A percentile compares a stretch with the other conserved stretches of the same genome.
Evolutionary conservation across 2,113 vertebrate genomes (phyloP).

Genomic region (Mionectes macconnelli): DNA sequence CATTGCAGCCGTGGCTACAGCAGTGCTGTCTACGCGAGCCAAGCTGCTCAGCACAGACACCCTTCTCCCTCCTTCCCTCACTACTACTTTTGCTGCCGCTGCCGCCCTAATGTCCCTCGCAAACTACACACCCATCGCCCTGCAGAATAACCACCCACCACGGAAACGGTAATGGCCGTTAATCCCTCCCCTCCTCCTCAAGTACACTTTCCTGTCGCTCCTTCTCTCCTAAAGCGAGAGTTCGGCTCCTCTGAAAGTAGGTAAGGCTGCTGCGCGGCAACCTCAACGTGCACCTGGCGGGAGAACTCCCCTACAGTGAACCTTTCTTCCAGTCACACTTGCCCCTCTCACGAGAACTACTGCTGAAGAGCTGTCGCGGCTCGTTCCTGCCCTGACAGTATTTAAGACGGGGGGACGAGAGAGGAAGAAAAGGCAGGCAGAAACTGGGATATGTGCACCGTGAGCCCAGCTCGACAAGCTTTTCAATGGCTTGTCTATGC

Average conservation of each 20-base stretch:
- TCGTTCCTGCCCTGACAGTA: neutral
- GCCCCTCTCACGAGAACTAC: neutral
- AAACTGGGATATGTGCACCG: neutral
- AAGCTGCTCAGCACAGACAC: neutral
- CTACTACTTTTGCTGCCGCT: neutral
- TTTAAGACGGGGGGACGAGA: neutral
- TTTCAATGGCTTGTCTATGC: conserved; percentile 39
- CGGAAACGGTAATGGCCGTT: conserved; percentile 22
- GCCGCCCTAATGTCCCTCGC: neutral
- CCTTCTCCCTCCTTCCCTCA: neutral
- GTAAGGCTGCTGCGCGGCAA: neutral
- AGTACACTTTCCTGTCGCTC: conserved; percentile 40
- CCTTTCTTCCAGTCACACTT: neutral
- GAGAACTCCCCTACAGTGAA: neutral
- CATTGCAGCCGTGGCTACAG: neutral
- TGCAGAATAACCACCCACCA: neutral
- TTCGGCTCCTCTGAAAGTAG: conserved; percentile 28
- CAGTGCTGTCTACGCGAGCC: neutral
- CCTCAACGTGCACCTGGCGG: neutral
- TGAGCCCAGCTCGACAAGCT: neutral
- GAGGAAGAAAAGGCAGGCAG: neutral
- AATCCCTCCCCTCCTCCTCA: conserved; percentile 39
- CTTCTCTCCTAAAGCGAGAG: conserved; percentile 11
- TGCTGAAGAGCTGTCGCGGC: neutral
- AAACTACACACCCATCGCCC: neutral